Evolutionary conservation across 2,797 vertebrate genomes (phyloP).

Genomic region (Bradypodion ventrale): DNA sequence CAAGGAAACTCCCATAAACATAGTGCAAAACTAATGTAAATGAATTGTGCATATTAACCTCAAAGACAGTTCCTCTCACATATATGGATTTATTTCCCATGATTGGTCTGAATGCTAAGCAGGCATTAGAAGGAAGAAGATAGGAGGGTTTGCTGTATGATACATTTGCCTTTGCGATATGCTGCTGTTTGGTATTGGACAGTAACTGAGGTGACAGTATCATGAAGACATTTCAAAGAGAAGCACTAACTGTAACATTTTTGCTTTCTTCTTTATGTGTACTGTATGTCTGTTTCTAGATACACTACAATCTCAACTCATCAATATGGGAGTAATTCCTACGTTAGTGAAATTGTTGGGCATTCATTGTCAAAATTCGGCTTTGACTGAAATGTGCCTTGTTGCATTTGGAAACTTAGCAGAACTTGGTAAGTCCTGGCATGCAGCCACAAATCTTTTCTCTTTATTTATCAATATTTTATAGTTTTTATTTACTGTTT

Average conservation of each 20-base stretch:
- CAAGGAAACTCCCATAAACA: background rate
- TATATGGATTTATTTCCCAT: background rate
- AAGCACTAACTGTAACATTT: conserved; percentile 20
- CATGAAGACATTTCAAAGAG: background rate
- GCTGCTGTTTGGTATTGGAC: background rate
- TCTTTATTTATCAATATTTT: conserved; percentile 10
- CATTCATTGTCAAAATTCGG: conserved; percentile 91
- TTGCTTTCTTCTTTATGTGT: conserved; percentile 41
- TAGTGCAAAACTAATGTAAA: background rate
- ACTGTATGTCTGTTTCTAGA: conserved; percentile 75
- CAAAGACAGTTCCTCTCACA: conserved; percentile 7
- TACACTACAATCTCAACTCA: conserved; percentile 96
- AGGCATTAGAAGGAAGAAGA: conserved; percentile 26
- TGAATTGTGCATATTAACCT: background rate
- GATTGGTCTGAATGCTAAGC: conserved; percentile 4
- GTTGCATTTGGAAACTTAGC: conserved; percentile 98
- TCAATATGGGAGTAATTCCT: conserved; percentile 97
- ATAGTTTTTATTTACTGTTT: background rate
- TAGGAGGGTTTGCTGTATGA: conserved; percentile 27
- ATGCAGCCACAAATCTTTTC: conserved; percentile 23
- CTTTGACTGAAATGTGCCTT: conserved; percentile 98
- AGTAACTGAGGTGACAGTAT: conserved; percentile 31
- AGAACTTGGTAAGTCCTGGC: conserved; percentile 89
- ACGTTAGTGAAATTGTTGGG: conserved; percentile 95
- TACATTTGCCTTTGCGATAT: conserved; percentile 29